Conservation (phyloP, 2,797 vertebrate species). For the Monodelphis domestica region DNA sequence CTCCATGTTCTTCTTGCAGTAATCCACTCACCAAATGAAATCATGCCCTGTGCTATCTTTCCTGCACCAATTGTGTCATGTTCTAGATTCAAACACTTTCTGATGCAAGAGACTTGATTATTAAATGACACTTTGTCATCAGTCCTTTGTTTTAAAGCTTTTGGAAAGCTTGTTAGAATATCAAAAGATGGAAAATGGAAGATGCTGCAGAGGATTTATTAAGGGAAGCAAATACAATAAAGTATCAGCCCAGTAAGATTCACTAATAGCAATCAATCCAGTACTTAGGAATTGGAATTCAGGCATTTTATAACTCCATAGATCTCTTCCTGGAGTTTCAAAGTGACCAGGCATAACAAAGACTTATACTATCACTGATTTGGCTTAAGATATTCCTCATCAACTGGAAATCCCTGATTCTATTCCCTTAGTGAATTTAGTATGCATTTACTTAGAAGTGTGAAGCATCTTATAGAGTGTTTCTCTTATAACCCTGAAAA, state of each 20-base stretch:
- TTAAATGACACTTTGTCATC: constrained; percentile 17
- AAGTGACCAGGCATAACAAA: background rate
- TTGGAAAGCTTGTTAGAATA: constrained; percentile 57
- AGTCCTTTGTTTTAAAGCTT: constrained; percentile 59
- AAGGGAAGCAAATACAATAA: background rate
- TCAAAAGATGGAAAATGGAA: constrained; percentile 50
- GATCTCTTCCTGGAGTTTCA: constrained; percentile 10
- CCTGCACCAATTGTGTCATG: background rate
- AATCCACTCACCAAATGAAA: background rate
- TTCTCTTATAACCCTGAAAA: background rate
- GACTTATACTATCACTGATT: background rate
- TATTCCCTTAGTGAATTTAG: background rate
- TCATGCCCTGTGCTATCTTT: background rate
- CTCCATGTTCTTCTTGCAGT: rapidly evolving
- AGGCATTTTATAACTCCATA: background rate
- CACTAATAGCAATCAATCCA: background rate
- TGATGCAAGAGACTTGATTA: constrained; percentile 20
- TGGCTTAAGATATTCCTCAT: background rate
- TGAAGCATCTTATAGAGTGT: background rate
- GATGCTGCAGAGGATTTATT: constrained; percentile 46
- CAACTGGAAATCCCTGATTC: background rate
- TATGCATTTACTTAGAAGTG: background rate
- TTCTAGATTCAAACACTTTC: constrained; percentile 31
- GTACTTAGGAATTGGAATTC: background rate
- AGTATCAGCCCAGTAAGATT: background rate